These are phyloP conservation scores for Ormyrus pomaceus DNA, from an alignment of 2,888 invertebrate species.

Conservation along the genomic window DNA sequence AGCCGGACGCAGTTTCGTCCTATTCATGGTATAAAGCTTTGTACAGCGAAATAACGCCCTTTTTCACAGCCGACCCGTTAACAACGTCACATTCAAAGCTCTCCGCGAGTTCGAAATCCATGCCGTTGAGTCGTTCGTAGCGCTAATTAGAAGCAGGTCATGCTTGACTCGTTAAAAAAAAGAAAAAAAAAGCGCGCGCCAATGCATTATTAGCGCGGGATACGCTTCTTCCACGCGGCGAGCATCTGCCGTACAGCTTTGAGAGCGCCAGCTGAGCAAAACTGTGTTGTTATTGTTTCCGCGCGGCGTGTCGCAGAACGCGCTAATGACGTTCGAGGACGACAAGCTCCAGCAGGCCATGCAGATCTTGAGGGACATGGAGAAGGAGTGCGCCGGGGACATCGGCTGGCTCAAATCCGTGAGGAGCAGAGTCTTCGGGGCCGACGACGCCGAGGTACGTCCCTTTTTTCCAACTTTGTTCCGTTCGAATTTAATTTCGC, in stretches of 20 bases:
- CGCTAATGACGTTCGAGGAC: slow-evolving; percentile 83
- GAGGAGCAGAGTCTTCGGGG: slow-evolving; percentile 76
- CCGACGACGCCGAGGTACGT: slow-evolving; percentile 64
- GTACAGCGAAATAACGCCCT: too few relatives aligned
- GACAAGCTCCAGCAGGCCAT: slow-evolving; percentile 80
- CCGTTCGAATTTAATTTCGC: too few relatives aligned
- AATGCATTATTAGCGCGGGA: too few relatives aligned
- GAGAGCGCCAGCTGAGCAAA: background rate
- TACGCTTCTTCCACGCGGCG: too few relatives aligned
- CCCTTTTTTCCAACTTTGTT: background rate
- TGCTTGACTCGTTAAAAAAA: too few relatives aligned
- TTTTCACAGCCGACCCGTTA: too few relatives aligned
- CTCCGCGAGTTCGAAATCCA: too few relatives aligned
- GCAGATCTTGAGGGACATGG: slow-evolving; percentile 79
- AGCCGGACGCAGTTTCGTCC: slow-evolving; percentile 76
- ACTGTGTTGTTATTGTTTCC: slow-evolving; percentile 36
- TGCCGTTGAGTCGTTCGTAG: too few relatives aligned
- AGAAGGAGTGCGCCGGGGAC: slow-evolving; percentile 78
- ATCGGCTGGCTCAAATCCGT: slow-evolving; percentile 79
- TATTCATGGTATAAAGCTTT: slow-evolving; percentile 74
- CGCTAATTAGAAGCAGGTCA: too few relatives aligned
- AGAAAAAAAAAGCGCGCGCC: too few relatives aligned
- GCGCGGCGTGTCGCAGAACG: slow-evolving; percentile 77
- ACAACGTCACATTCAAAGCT: too few relatives aligned
- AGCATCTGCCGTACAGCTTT: too few relatives aligned